Percentiles rank a stretch among this genome's conserved stretches.
These are phyloP conservation scores for Varecia variegata DNA, from an alignment of 2,797 vertebrate genomes.

Conservation along the genomic window DNA sequence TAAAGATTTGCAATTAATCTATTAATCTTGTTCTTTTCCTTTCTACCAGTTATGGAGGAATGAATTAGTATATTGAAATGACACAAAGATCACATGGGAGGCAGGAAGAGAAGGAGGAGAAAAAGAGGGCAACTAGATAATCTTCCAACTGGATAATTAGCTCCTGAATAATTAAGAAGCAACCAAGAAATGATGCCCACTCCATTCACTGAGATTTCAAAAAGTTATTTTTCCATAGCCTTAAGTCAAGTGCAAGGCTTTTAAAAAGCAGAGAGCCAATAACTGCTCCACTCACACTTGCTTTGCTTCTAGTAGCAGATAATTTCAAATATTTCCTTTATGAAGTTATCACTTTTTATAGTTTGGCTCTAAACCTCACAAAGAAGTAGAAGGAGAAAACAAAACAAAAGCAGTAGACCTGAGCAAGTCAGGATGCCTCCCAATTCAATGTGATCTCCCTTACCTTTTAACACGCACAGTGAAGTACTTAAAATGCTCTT, in stretches of 20 bases:
- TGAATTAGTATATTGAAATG: neutral
- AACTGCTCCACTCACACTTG: neutral
- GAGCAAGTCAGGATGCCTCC: neutral
- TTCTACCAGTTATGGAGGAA: neutral
- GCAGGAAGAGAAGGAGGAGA: neutral
- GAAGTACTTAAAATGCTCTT: neutral
- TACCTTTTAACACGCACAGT: neutral
- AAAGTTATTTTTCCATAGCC: neutral
- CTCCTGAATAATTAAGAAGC: neutral
- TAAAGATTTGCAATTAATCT: neutral
- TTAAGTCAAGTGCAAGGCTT: neutral
- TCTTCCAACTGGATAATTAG: neutral
- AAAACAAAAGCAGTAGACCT: neutral
- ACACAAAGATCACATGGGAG: neutral
- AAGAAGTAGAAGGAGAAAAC: neutral
- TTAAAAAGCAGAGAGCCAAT: neutral
- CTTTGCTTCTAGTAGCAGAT: neutral
- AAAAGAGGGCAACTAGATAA: neutral
- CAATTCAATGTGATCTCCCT: neutral
- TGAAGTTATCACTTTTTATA: neutral
- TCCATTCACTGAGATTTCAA: neutral
- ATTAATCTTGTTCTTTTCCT: neutral
- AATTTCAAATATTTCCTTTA: constrained; percentile 16
- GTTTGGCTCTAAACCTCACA: neutral
- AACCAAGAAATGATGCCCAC: neutral